Evolutionary conservation across 2,888 invertebrate species (phyloP), one percentile per base, ranked within the genome.

Genomic region (Eutolmus rufibarbis): DNA sequence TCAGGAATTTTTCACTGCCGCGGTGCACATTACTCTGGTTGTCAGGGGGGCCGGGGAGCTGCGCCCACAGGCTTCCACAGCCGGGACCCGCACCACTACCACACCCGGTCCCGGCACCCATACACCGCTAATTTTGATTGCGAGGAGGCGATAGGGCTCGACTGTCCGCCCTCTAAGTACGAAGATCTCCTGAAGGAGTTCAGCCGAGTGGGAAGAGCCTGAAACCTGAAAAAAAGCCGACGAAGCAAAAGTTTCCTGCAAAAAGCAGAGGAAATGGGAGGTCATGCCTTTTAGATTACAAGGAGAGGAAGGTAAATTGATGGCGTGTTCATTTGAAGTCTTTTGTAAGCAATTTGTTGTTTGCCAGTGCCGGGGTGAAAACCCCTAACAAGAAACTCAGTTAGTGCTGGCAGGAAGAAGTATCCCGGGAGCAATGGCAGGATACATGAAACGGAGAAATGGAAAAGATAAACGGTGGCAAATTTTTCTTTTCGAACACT

Each of bases 291-390:
- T 88, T 86, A 87, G 43, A 88, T 82, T 86, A 88, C 82, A 77
- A 86, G 28, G 78, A 76, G 74, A 56, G 74, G 79, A 87, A 57
- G 87, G 87, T 79, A 81, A 88, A 88, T 87, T 88, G 88, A 88
- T 88, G 87, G 88, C 86, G 88, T 88, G 88, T 88, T 88, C 88
- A 88, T 88, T 88, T 88, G 87, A 88, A 88, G 88, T 87, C 88
- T 88, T 88, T 88, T 88, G 88, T 88, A 88, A 88, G 87, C 88
- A 88, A 88, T 88, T 88, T 88, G 87, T 87, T 88, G 79, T 86
- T 57, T 56, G 87, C 51, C 43, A 82, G 82, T 28, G 40, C 7
- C 51, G 46, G 31, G 43, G 77, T 77, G 56, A 78, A 76, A 78
- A 87, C 84, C 82, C 81, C 74, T 76, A 82, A 74, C 74, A 87